phyloP scores from a whole-genome alignment of 2,888 invertebrate genomes.

The Dolomedes plantarius region DNA sequence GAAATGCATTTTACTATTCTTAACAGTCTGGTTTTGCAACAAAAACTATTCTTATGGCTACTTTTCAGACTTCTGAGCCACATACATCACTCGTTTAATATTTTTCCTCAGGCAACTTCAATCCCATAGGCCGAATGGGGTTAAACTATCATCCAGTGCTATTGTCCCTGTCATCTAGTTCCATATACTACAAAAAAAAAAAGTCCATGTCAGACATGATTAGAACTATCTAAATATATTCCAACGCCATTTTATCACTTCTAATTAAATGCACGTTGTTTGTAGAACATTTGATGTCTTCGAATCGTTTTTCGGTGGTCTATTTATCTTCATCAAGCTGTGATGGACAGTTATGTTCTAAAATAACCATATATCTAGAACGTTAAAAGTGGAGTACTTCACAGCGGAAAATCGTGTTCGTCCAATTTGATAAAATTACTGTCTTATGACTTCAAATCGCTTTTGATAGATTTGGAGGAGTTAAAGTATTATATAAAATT shows the following conservation, averaged over 20 bases:
- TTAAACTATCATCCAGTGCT: background rate
- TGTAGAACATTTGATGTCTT: background rate
- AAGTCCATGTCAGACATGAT: background rate
- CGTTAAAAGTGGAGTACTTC: background rate
- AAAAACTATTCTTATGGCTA: too few species aligned
- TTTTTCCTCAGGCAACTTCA: background rate
- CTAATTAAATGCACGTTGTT: constrained; percentile 1
- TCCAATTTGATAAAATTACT: constrained; percentile 6
- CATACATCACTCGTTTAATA: background rate
- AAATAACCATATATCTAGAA: constrained; percentile 8
- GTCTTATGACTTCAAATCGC: background rate
- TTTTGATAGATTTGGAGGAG: background rate
- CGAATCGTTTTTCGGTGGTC: background rate
- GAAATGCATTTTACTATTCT: too few species aligned
- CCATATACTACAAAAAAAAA: background rate
- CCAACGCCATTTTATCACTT: background rate
- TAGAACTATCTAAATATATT: constrained; percentile 11
- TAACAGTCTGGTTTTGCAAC: too few species aligned
- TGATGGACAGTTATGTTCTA: constrained; percentile 8
- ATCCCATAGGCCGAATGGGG: background rate
- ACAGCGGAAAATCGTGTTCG: background rate
- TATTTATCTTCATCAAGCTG: background rate
- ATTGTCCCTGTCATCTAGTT: background rate
- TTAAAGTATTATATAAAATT: too few species aligned
- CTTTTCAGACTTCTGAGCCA: too few species aligned